Evolutionary conservation across 2,888 invertebrate species (phyloP).

Genomic region (Agonum fuliginosum): DNA sequence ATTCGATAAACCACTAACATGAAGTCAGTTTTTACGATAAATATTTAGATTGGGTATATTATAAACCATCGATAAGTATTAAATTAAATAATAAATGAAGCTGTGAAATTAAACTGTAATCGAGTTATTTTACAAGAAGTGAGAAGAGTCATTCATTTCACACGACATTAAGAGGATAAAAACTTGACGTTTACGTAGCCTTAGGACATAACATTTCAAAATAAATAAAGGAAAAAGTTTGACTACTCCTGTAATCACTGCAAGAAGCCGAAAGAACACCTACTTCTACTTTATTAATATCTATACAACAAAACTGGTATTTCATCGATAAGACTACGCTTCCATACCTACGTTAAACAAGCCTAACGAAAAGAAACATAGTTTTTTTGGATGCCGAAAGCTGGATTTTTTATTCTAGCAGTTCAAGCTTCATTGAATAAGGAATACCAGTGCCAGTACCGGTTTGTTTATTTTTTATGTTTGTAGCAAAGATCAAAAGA

Average conservation of each 20-base stretch:
- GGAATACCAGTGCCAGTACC: conserved; percentile 2
- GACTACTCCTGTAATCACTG: background rate
- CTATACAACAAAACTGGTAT: background rate
- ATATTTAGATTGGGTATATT: background rate
- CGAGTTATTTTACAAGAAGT: background rate
- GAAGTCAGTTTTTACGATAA: background rate
- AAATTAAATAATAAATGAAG: background rate
- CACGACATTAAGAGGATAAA: background rate
- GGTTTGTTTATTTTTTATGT: background rate
- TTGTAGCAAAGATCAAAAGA: too few species aligned
- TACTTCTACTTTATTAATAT: conserved; percentile 12
- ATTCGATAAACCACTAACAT: conserved; percentile 4
- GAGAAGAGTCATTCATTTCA: background rate
- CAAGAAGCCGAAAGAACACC: background rate
- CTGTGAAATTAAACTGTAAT: background rate
- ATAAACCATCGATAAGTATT: background rate
- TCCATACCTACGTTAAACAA: background rate
- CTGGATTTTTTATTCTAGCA: background rate
- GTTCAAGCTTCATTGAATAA: background rate
- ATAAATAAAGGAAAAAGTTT: background rate
- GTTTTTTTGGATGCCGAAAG: background rate
- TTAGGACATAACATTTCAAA: too few species aligned
- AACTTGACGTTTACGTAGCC: background rate
- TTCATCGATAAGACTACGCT: background rate
- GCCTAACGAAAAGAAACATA: too few species aligned